A percentile compares a stretch with the other conserved stretches of the same genome.
Evolutionary conservation across 2,888 invertebrate genomes (phyloP).

Genomic region (Melipona beecheii): DNA sequence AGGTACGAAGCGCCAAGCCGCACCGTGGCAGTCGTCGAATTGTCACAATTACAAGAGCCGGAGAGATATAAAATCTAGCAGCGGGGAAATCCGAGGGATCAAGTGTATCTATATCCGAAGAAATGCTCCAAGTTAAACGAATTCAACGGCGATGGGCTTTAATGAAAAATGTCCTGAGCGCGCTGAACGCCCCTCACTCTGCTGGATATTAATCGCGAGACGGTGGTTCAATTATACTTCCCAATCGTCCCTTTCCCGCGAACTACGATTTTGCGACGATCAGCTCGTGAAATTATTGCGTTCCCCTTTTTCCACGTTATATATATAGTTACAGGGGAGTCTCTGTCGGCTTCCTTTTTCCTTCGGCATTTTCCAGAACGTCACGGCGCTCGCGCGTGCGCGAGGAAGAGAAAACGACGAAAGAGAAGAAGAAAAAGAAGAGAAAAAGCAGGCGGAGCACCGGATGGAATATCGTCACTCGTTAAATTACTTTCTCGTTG

Average conservation of each 20-base stretch:
- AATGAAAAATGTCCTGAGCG: slow-evolving; percentile 71
- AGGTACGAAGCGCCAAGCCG: background rate
- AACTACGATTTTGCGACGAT: slow-evolving; percentile 66
- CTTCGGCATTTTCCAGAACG: slow-evolving; percentile 57
- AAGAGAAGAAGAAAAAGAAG: slow-evolving; percentile 24
- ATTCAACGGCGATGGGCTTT: slow-evolving; percentile 68
- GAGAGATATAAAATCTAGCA: slow-evolving; percentile 40
- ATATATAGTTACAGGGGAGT: slow-evolving; percentile 57
- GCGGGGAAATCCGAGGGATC: slow-evolving; percentile 49
- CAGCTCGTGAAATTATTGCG: slow-evolving; percentile 71
- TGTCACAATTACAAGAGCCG: slow-evolving; percentile 42
- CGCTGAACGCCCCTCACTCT: slow-evolving; percentile 51
- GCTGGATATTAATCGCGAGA: slow-evolving; percentile 75
- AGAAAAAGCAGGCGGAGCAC: slow-evolving; percentile 47
- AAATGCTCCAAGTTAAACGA: slow-evolving; percentile 68
- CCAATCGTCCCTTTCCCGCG: slow-evolving; percentile 68
- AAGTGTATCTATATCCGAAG: slow-evolving; percentile 57
- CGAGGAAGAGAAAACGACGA: slow-evolving; percentile 11
- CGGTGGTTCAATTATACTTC: slow-evolving; percentile 75
- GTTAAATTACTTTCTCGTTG: slow-evolving; percentile 70
- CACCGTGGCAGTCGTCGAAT: slow-evolving; percentile 11
- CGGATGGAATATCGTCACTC: slow-evolving; percentile 68
- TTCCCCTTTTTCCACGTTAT: slow-evolving; percentile 35
- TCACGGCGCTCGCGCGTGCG: slow-evolving; percentile 17
- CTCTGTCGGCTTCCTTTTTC: slow-evolving; percentile 38